These are phyloP conservation scores for Micrasema longulum DNA, from an alignment of 1,140 invertebrate species.

Conservation along the genomic window DNA sequence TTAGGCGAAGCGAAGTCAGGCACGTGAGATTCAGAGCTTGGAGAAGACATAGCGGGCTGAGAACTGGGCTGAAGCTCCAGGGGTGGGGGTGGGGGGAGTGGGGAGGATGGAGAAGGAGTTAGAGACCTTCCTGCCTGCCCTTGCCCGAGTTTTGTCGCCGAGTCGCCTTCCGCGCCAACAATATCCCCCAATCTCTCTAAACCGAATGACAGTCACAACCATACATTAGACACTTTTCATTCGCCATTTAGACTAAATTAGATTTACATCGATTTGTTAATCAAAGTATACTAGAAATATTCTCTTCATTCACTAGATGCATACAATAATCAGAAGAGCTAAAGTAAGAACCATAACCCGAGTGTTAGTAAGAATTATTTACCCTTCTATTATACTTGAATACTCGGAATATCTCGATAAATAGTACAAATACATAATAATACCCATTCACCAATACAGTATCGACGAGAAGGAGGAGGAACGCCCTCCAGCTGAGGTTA, in stretches of 20 bases:
- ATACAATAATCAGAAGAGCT: slow-evolving; percentile 30
- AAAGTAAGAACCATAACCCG: slow-evolving; percentile 30
- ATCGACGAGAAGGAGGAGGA: slow-evolving; percentile 24
- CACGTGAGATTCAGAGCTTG: slow-evolving; percentile 24
- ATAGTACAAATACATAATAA: slow-evolving; percentile 24
- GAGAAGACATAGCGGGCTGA: slow-evolving; percentile 26
- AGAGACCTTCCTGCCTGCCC: slow-evolving; percentile 54
- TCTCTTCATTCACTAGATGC: slow-evolving; percentile 40
- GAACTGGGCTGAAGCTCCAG: slow-evolving; percentile 17
- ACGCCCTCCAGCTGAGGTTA: slow-evolving; percentile 42
- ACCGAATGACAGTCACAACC: slow-evolving; percentile 51
- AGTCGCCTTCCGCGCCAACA: slow-evolving; percentile 40
- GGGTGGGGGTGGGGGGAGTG: slow-evolving; percentile 36
- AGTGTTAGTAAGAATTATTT: slow-evolving; percentile 35
- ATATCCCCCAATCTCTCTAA: slow-evolving; percentile 52
- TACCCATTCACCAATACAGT: slow-evolving; percentile 47
- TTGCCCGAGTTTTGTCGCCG: slow-evolving; percentile 43
- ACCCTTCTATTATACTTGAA: slow-evolving; percentile 33
- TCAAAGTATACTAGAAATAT: slow-evolving; percentile 5
- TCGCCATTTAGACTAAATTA: slow-evolving; percentile 48
- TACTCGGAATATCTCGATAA: slow-evolving; percentile 15
- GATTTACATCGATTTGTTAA: slow-evolving; percentile 12
- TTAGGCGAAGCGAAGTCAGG: too few relatives aligned
- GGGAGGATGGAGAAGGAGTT: slow-evolving; percentile 42
- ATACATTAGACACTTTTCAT: slow-evolving; percentile 35